These are phyloP conservation scores for Patiria miniata DNA, from an alignment of 35 echinoderm and acorn worm genomes.

Conservation along the genomic window DNA sequence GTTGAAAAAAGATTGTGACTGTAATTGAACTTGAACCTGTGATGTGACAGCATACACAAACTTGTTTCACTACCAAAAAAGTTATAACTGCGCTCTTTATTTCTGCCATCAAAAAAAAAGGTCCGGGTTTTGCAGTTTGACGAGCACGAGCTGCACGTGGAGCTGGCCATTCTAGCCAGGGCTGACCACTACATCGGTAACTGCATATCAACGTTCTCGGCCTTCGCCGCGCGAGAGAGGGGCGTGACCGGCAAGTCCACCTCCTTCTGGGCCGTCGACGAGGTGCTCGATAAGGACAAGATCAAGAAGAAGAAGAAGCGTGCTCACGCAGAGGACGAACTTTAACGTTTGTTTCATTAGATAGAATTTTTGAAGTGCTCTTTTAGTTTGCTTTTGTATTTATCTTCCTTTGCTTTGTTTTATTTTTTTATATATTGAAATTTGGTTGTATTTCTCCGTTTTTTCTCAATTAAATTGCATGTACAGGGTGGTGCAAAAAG, in stretches of 20 bases:
- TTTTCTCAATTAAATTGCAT: too few relatives aligned
- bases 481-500: too few relatives aligned
- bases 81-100: not conserved
- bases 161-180: conserved; percentile 90
- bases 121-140: conserved; percentile 76
- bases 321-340: not conserved
- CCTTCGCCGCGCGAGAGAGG: conserved; percentile 85
- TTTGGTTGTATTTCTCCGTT: too few relatives aligned
- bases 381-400: too few relatives aligned
- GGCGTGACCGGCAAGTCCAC: conserved; percentile 66
- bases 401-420: too few relatives aligned
- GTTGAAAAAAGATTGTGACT: too few relatives aligned
- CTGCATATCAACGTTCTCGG: conserved; percentile 90
- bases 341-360: not conserved
- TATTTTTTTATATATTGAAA: too few relatives aligned
- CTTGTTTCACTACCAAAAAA: too few relatives aligned
- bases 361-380: too few relatives aligned
- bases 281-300: not conserved
- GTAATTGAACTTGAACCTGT: too few relatives aligned
- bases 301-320: conserved; percentile 1
- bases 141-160: conserved; percentile 82
- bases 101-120: too few relatives aligned
- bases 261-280: conserved; percentile 91
- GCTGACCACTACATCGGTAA: conserved; percentile 95
- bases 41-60: too few relatives aligned